Base-by-base conservation (phyloP, 2,888 invertebrate genomes). In the Dynastes grantii region DNA sequence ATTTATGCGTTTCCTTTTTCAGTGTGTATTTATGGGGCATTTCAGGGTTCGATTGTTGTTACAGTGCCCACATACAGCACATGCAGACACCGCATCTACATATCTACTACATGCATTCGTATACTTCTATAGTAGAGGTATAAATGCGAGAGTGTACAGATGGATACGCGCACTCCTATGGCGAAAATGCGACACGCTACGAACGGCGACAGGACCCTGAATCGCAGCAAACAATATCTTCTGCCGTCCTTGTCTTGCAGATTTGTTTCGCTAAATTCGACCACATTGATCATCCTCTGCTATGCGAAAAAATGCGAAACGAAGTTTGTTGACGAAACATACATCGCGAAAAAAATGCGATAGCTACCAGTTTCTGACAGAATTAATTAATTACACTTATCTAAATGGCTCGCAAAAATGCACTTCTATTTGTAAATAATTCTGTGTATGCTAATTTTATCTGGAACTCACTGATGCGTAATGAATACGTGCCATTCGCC, bases 1-100 rank as follows among this genome's bases (percentile, higher is more conserved):
- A 78, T 78, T 78, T 68, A 78, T 71, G 51, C 37, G 53, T 78
- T 78, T 78, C 77, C 77, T 71, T 78, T 78, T 71, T 49, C 61
- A 71, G 71, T 40, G 27, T 13, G 77, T 78, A 71, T 78, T 78
- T 78, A 78, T 70, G 77, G 58, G 58, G 40, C 73, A 73, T 73
- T 73, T 73, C 73, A 73, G 61, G 73, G 61, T 73, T 73, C 61
- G 61, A 73, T 73, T 73, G 73, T 73, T 45, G 61, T 73, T 61
- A 40, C 9, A 11, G 61, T 65, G 67, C 67, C 67, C 55, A 76
- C 65, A 67, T 67, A 55, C 76, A 55, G 58, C 61, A 73, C 40
- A 53, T 55, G 6, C 55, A 16, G 55, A n/a, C 55, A 16, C 55
- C 16, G 13, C 55, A 55, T 55, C 37, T 53, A 73, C 73, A 73